Conservation (phyloP, 1,140 invertebrate genomes). For the Manduca sexta region DNA sequence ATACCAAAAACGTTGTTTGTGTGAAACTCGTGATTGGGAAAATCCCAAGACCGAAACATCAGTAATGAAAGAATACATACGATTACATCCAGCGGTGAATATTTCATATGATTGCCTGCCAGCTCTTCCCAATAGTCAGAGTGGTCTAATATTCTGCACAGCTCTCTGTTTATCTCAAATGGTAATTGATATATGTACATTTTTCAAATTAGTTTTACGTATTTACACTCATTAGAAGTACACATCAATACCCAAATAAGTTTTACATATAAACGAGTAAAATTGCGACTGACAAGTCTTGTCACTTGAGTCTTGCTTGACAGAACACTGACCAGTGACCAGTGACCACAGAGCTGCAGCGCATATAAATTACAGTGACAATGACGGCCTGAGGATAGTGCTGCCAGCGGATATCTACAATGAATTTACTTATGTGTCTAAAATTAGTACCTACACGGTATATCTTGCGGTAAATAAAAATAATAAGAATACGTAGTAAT, state of each 20-base stretch:
- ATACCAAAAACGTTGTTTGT: too few relatives aligned
- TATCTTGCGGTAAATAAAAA: too few relatives aligned
- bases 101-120: conserved; percentile 74
- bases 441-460: too few relatives aligned
- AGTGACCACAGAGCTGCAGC: too few relatives aligned
- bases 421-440: too few relatives aligned
- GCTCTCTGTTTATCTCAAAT: conserved; percentile 76
- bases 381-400: too few relatives aligned
- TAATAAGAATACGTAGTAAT: too few relatives aligned
- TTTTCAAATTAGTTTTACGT: conserved; percentile 19
- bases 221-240: background rate
- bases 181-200: conserved; percentile 85
- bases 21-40: conserved; percentile 17
- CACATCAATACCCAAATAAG: background rate
- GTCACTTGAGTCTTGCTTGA: too few relatives aligned
- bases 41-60: conserved; percentile 24
- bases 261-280: too few relatives aligned
- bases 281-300: background rate
- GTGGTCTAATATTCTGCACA: conserved; percentile 85
- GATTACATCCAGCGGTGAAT: conserved; percentile 70
- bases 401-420: too few relatives aligned
- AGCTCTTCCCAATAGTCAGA: conserved; percentile 86
- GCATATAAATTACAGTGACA: too few relatives aligned
- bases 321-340: background rate
- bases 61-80: conserved; percentile 52